Conservation (phyloP, 2,797 vertebrate genomes). For the Phalloptychus januarius region DNA sequence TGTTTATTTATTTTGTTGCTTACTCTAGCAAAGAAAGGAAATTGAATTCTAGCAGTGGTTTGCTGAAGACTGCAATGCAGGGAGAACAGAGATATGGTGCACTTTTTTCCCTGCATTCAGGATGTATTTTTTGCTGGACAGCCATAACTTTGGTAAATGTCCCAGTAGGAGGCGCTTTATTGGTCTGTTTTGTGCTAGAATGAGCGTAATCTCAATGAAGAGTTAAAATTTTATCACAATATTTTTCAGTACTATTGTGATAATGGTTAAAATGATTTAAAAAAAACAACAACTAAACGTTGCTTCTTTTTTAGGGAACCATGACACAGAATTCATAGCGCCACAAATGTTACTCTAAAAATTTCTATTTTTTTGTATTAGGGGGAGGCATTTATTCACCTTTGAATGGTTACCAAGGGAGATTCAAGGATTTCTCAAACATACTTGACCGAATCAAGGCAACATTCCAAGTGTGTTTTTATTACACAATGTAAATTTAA, state of each 20-base stretch:
- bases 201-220: background rate
- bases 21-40: background rate
- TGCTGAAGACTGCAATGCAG: conserved; percentile 12
- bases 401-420: no score
- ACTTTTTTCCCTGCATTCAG: background rate
- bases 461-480: no score
- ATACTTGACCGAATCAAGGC: no score
- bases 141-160: background rate
- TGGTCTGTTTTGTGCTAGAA: conserved; percentile 4
- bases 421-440: no score
- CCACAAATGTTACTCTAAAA: no score
- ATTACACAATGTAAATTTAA: no score
- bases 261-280: no score
- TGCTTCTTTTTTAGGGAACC: no score
- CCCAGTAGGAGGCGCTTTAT: background rate
- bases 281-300: background rate
- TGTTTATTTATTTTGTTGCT: background rate
- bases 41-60: conserved; percentile 5
- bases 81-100: background rate
- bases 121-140: background rate
- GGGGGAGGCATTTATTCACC: background rate
- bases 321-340: no score
- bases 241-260: no score
- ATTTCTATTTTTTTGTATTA: no score
- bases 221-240: no score